A percentile compares a stretch with the other conserved stretches of the same genome.
Conservation (phyloP, 2,888 invertebrate species). For the Lycia hirtaria region DNA sequence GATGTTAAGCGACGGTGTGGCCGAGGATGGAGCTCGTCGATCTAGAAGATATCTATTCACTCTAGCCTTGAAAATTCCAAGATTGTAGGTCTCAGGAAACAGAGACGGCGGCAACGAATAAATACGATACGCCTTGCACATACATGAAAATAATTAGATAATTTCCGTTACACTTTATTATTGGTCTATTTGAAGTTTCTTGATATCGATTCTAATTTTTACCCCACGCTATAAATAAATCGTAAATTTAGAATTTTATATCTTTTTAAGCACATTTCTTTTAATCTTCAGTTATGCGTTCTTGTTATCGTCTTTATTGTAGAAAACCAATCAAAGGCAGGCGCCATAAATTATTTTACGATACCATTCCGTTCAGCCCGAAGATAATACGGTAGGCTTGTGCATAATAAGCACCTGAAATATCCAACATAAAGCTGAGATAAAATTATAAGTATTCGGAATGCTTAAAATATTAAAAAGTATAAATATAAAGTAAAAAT, state of each 20-base stretch:
- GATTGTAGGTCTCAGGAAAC: no score
- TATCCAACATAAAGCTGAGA: neutral
- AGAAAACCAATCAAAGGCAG: slow-evolving; percentile 17
- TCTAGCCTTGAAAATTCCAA: no score
- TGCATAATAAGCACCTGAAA: slow-evolving; percentile 1
- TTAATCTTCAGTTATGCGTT: slow-evolving; percentile 19
- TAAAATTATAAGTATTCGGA: no score
- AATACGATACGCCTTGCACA: no score
- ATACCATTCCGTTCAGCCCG: slow-evolving; percentile 11
- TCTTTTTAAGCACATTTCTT: slow-evolving; percentile 13
- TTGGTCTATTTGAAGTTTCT: neutral
- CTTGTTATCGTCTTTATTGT: slow-evolving; percentile 13
- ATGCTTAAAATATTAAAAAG: no score
- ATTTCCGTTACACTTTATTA: no score
- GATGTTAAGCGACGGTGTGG: no score
- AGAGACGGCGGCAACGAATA: no score
- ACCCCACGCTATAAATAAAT: neutral
- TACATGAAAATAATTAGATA: no score
- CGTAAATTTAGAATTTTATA: slow-evolving; percentile 12
- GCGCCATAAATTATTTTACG: slow-evolving; percentile 24
- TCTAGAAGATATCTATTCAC: no score
- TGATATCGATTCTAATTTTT: slow-evolving; percentile 1
- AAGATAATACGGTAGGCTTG: slow-evolving; percentile 3
- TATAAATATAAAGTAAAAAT: no score
- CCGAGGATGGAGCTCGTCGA: no score